Percentiles rank a stretch among this genome's conserved stretches.
phyloP scores from a whole-genome alignment of 2,797 vertebrate species.

The Eutrigla gurnardus region DNA sequence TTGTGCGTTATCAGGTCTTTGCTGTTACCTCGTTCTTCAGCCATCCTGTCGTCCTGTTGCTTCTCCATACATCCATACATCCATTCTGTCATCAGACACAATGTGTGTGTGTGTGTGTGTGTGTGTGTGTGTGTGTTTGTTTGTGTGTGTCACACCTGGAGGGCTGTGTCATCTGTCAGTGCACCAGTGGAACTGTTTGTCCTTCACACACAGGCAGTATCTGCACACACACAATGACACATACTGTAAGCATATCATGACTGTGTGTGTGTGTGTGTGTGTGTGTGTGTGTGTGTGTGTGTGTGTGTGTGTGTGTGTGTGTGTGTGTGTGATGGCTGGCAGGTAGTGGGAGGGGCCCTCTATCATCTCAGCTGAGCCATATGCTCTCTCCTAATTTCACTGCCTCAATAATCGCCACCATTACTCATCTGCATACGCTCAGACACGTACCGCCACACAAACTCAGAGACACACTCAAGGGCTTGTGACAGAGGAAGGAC shows the following conservation, averaged over 20 bases:
- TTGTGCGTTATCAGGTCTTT: conserved; percentile 18
- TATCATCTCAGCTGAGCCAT: conserved; percentile 79
- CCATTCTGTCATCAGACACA: no score
- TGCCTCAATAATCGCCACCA: conserved; percentile 77
- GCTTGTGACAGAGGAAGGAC: conserved; percentile 60
- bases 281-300: neutral
- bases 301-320: neutral
- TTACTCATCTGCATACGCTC: conserved; percentile 72
- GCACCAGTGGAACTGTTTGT: conserved; percentile 65
- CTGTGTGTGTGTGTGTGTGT: conserved; percentile 14
- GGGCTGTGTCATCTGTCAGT: conserved; percentile 55
- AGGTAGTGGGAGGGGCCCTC: conserved; percentile 68
- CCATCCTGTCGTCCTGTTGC: conserved; percentile 33
- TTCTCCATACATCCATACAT: conserved; percentile 50
- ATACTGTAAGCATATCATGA: conserved; percentile 4
- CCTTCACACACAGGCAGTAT: conserved; percentile 63
- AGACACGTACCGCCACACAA: conserved; percentile 26
- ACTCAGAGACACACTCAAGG: conserved; percentile 53
- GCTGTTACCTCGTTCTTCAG: conserved; percentile 5
- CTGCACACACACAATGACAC: conserved; percentile 11
- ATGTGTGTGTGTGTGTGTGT: neutral
- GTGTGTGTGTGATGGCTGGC: conserved; percentile 40
- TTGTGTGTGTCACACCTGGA: conserved; percentile 55
- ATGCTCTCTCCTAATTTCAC: conserved; percentile 79
- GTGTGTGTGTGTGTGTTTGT: neutral